Conservation (phyloP, 2,888 invertebrate species). For the Phortica okadai region DNA sequence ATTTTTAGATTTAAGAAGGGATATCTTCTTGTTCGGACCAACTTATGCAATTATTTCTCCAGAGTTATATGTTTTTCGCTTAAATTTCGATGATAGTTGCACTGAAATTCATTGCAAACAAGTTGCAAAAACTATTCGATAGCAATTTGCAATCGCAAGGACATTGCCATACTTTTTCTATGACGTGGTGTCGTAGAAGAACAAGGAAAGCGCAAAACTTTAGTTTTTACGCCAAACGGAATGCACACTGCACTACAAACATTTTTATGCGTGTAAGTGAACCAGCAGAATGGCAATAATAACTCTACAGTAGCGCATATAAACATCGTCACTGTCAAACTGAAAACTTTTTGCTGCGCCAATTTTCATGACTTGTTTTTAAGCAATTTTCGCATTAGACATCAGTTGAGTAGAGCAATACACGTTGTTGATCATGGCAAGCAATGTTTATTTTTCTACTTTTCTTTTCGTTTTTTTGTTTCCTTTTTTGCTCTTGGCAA, state of each 20-base stretch:
- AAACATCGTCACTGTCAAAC: neutral
- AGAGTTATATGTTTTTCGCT: neutral
- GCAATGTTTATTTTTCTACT: neutral
- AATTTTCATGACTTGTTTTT: constrained; percentile 27
- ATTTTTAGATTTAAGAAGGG: too few species aligned
- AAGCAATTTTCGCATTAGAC: constrained; percentile 59
- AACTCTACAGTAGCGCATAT: neutral
- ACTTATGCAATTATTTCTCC: neutral
- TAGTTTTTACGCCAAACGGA: neutral
- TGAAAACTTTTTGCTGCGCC: neutral
- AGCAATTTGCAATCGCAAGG: constrained; percentile 61
- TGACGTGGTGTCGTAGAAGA: constrained; percentile 60
- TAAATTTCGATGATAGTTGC: neutral
- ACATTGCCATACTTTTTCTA: constrained; percentile 62
- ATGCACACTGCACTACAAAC: neutral
- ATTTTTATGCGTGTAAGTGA: neutral
- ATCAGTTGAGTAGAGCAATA: constrained; percentile 60
- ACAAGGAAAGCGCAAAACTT: constrained; percentile 50
- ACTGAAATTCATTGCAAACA: neutral
- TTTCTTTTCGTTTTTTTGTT: constrained; percentile 9
- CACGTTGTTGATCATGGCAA: constrained; percentile 64
- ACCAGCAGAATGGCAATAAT: neutral
- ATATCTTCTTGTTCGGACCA: neutral
- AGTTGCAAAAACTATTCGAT: constrained; percentile 9
- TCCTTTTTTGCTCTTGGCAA: neutral